These are phyloP conservation scores for Steatocranus sp. DNA, from an alignment of 2,797 vertebrate genomes.

Conservation along the genomic window DNA sequence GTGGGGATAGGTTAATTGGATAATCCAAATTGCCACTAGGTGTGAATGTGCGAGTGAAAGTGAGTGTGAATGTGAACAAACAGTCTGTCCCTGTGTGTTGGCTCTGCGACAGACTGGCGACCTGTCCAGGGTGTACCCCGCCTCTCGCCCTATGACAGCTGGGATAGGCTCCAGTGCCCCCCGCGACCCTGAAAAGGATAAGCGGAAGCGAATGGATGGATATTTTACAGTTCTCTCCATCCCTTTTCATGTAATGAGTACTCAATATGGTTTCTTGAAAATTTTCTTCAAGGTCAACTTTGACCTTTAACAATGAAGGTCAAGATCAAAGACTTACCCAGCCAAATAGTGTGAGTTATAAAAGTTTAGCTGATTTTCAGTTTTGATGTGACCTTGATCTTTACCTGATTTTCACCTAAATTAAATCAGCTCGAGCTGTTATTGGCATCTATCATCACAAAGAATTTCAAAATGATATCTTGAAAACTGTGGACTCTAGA, in stretches of 20 bases:
- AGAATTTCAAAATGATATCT: not conserved
- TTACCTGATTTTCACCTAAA: not conserved
- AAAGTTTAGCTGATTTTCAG: not conserved
- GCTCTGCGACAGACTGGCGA: no score
- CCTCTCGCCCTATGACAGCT: no score
- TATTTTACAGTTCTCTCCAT: not conserved
- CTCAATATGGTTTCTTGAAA: not conserved
- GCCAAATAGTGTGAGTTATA: not conserved
- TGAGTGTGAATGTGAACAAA: no score
- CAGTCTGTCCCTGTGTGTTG: no score
- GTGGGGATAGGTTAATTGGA: no score
- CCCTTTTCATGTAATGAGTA: not conserved
- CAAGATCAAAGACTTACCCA: not conserved
- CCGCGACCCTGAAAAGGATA: no score
- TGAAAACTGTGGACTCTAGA: not conserved
- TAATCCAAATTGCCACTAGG: no score
- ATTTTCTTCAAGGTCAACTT: not conserved
- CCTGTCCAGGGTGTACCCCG: no score
- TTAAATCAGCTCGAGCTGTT: not conserved
- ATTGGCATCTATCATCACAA: fast-evolving
- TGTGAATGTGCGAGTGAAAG: no score
- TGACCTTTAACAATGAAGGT: not conserved
- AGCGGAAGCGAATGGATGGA: no score
- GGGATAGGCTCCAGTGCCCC: no score
- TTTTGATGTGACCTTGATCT: not conserved